Base-by-base conservation (phyloP, 2,797 vertebrate species). In the Helostoma temminkii region DNA sequence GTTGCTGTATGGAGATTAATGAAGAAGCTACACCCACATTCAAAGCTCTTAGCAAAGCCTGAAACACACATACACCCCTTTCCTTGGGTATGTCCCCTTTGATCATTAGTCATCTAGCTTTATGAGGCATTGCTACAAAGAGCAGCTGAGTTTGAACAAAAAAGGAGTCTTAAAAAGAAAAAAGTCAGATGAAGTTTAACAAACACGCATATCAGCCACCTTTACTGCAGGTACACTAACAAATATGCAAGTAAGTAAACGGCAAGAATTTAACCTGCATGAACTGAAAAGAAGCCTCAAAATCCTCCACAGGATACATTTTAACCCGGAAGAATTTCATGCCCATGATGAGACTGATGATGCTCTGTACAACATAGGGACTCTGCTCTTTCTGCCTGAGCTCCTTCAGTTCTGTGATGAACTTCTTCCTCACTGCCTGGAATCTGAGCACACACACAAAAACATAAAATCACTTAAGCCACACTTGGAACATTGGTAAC, bases 271-370 rank as follows among this genome's bases (percentile, higher is more conserved):
- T 9, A 89, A 98, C 98, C 97, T 99, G 98, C 98, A 99, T 98
- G 91, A 99, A 99, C 92, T 99, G 98, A 92, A 99, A 99, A 1
- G 98, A 99, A 34, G 98, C 98, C 92, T 99, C 98, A 84, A 99
- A 99, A 81, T 99, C 98, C 89, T 99, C 98, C 73, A 99, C 98
- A 0, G 98, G 98, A 87, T 99, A 99, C 98, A 99, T 99, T 90
- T 99, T 99, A n/a, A 99, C 98, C 80, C 98, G 93, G 84, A 99
- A 99, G 93, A 99, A 99, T 84, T 99, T 99, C 97, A 99, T 99
- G 81, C 98, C 98, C 98, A 99, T 99, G 91, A 99, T 97, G 80
- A 99, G 94, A 84, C 95, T 99, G 94, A 99, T 99, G 91, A 99
- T 95, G 76, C 98, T 98, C 88, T 99, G 98, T 47, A 98, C 96